phyloP scores from a whole-genome alignment of 2,113 vertebrate species.

The Bufo bufo region DNA sequence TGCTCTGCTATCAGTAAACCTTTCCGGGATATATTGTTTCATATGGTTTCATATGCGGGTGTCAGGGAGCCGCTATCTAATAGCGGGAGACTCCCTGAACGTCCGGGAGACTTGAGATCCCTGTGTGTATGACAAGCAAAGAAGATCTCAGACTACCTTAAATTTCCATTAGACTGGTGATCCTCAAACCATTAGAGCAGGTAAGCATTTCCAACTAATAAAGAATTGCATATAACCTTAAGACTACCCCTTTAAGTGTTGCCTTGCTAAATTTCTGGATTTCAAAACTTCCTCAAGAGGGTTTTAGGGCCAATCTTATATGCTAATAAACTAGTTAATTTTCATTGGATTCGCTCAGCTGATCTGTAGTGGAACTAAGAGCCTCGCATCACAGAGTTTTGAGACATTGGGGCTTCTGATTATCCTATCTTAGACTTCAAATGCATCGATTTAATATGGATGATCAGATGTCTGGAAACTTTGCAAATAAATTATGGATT shows the following conservation, averaged over 20 bases:
- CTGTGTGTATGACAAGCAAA: neutral
- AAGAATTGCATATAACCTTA: neutral
- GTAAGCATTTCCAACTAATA: neutral
- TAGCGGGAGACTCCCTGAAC: too few relatives aligned
- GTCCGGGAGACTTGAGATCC: too few relatives aligned
- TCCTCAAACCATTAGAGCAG: neutral
- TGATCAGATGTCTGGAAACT: conserved; percentile 9
- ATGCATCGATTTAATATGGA: neutral
- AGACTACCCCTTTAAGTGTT: neutral
- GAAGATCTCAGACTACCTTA: neutral
- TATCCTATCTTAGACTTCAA: neutral
- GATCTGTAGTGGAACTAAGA: neutral
- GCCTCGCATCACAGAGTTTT: neutral
- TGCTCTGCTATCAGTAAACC: too few relatives aligned
- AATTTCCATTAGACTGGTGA: neutral
- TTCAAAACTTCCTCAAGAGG: neutral
- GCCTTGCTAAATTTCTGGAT: neutral
- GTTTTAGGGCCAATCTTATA: neutral
- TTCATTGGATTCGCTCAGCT: neutral
- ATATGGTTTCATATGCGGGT: too few relatives aligned
- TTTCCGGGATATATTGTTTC: too few relatives aligned
- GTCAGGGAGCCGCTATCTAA: too few relatives aligned
- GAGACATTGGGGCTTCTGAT: conserved; percentile 1
- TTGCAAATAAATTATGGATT: neutral
- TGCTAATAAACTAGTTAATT: neutral